Conservation (phyloP, 2,113 vertebrate genomes). For the Euleptes europaea region DNA sequence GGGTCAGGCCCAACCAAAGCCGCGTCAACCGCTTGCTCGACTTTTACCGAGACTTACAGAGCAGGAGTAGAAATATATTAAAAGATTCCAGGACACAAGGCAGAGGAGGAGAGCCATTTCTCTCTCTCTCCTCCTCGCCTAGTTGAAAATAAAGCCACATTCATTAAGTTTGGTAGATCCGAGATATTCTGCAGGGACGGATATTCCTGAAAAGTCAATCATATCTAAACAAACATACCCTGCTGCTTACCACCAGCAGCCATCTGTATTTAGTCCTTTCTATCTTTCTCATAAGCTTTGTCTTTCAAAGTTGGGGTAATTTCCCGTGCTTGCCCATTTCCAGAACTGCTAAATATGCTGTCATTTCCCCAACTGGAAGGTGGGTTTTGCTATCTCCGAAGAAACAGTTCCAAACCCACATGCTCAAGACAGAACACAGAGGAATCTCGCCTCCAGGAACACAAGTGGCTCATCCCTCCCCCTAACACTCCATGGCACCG, state of each 20-base stretch:
- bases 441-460: background rate
- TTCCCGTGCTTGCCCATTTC: slow-evolving; percentile 13
- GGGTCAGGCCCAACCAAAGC: background rate
- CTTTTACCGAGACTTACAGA: background rate
- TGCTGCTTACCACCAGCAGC: background rate
- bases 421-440: background rate
- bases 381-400: background rate
- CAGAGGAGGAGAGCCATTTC: background rate
- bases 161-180: background rate
- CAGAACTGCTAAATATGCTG: background rate
- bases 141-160: background rate
- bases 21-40: background rate
- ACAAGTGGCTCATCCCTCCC: background rate
- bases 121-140: background rate
- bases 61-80: background rate
- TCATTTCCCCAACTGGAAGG: slow-evolving; percentile 3
- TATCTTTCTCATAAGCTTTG: background rate
- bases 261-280: background rate
- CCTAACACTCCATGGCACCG: background rate
- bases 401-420: background rate
- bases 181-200: background rate
- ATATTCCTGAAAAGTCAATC: background rate
- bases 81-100: background rate
- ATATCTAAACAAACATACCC: background rate
- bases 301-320: background rate